Evolutionary conservation across 1,140 invertebrate species (phyloP), one percentile per base, ranked within the genome.

Genomic region (Orussus abietinus): DNA sequence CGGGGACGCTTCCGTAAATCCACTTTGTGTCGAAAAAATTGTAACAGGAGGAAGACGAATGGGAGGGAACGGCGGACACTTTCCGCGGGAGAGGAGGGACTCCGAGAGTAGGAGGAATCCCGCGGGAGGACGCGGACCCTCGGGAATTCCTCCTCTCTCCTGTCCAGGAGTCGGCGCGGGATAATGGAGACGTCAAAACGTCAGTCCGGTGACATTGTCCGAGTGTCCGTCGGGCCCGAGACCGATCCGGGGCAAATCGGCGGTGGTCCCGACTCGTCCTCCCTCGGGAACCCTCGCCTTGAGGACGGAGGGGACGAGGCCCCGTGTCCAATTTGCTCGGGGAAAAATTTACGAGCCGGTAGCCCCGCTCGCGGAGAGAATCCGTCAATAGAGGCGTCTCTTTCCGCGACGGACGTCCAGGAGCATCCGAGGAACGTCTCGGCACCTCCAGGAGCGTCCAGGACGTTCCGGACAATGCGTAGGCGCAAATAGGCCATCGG

Each of bases 381-480:
- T 62, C 50, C 43, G 52, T 63, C 41, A 59, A 64, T 63, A 51
- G 54, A 54, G 46, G 44, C 47, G 49, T 41, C 49, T 52, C 47
- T 45, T 42, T 44, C 43, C 38, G 42, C 42, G 43, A 26, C 41
- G 38, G 31, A 25, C 34, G 35, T 39, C 41, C 29, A 19, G 22
- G 18, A 29, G 9, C 9, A 29, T 25, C 22, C 22, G 22, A 25
- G 22, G n/a, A n/a, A n/a, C n/a, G n/a, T n/a, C n/a, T n/a, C n/a
- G n/a, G n/a, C n/a, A n/a, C n/a, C n/a, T n/a, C n/a, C n/a, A n/a
- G n/a, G n/a, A n/a, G n/a, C n/a, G n/a, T n/a, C n/a, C n/a, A n/a
- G n/a, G n/a, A n/a, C n/a, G n/a, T n/a, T n/a, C n/a, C n/a, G 37
- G 33, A 59, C 54, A 63, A 63, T 63, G 59, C 59, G 49, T 48